These are phyloP conservation scores for Microcebus griseorufus DNA, from an alignment of 2,113 vertebrate genomes.

Conservation along the genomic window DNA sequence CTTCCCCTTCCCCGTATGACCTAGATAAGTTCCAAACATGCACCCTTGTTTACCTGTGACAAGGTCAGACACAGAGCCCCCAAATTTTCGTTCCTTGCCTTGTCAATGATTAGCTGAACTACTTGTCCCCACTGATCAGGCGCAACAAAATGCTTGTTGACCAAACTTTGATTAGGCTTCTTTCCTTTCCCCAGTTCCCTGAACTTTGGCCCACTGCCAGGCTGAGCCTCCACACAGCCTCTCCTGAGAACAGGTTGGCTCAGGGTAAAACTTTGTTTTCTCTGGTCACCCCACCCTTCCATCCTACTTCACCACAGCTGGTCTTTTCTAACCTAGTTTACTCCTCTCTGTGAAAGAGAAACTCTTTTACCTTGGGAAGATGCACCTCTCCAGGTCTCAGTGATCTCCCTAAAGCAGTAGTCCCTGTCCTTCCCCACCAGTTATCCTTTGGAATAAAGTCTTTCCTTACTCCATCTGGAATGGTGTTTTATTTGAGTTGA, in stretches of 20 bases:
- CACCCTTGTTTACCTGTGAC: background rate
- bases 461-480: background rate
- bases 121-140: background rate
- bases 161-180: background rate
- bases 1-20: background rate
- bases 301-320: background rate
- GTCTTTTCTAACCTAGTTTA: background rate
- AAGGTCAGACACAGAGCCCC: background rate
- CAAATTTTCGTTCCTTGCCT: background rate
- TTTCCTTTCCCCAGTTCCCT: background rate
- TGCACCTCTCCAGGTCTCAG: background rate
- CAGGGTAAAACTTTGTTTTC: background rate
- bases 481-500: background rate
- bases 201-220: background rate
- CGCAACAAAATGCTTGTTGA: background rate
- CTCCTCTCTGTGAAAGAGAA: background rate
- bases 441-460: background rate
- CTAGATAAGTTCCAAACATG: background rate
- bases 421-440: accelerated
- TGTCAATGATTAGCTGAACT: background rate
- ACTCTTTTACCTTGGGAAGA: background rate
- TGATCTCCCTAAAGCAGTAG: background rate
- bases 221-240: background rate
- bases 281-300: background rate
- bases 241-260: background rate